Evolutionary conservation across 2,888 invertebrate genomes (phyloP), one percentile per base, ranked within the genome.

Genomic region (Catocala fraxini): DNA sequence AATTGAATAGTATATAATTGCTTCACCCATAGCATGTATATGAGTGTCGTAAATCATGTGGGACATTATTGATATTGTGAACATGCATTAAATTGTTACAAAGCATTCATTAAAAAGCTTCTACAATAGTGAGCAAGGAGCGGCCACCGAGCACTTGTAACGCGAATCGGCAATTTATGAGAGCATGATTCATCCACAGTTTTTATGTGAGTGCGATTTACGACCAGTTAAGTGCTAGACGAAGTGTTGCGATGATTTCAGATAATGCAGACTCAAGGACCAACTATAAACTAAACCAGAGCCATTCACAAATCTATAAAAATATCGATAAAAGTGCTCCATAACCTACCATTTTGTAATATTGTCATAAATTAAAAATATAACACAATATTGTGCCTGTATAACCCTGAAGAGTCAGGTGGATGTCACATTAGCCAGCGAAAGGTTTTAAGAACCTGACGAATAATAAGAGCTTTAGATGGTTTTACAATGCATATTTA

Each of bases 181-280:
- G 54, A 7, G 45, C n/a, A 25, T 62, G 61, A 65, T 59, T 60
- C 70, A 66, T 51, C 51, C 41, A 45, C 63, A 61, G 60, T 79
- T 82, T 84, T 82, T 81, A 81, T 70, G 64, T 56, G 69, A 68
- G 64, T 54, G 39, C 53, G 75, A 82, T 83, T 86, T 84, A 86
- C 78, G 77, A 73, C 58, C 67, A 70, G 85, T 73, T 82, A 84
- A 86, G 81, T 79, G 71, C 69, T 56, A 65, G 65, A 34, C 57
- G 71, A 71, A 75, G 77, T 73, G 80, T 59, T 73, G 25, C 64
- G 65, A 79, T 77, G 72, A 71, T 76, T 72, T 64, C 61, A 65
- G 64, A 76, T 81, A 84, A 82, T 82, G 82, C 68, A 68, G 57
- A 65, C 59, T 65, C 85, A 86, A 86, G 86, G 85, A 80, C 86